These are phyloP conservation scores for Hyperoplus immaculatus DNA, from an alignment of 2,797 vertebrate genomes.

Conservation along the genomic window DNA sequence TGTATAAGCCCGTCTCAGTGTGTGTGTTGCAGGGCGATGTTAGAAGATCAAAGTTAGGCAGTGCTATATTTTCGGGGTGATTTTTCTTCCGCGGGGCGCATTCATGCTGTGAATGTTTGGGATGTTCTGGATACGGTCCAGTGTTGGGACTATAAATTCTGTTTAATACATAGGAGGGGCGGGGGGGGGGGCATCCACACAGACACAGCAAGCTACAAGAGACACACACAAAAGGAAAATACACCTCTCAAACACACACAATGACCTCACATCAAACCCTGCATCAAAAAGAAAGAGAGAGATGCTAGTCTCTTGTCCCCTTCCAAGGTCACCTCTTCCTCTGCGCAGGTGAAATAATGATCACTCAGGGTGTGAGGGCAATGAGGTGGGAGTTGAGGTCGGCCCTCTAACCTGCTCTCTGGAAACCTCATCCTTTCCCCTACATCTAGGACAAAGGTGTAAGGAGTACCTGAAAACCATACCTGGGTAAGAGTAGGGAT, in stretches of 20 bases:
- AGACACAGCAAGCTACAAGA: neutral
- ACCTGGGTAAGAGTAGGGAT: no score
- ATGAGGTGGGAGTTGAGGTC: slow-evolving; percentile 28
- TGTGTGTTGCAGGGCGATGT: slow-evolving; percentile 44
- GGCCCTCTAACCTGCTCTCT: slow-evolving; percentile 20
- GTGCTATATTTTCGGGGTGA: slow-evolving; percentile 62
- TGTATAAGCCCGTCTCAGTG: slow-evolving; percentile 44
- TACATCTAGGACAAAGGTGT: no score
- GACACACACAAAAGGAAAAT: slow-evolving; percentile 22
- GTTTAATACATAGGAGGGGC: slow-evolving; percentile 37
- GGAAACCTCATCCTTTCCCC: slow-evolving; percentile 6
- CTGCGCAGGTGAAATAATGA: slow-evolving; percentile 42
- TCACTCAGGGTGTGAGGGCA: slow-evolving; percentile 23
- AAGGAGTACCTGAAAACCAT: no score
- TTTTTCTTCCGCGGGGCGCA: slow-evolving; percentile 45
- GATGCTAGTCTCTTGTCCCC: slow-evolving; percentile 20
- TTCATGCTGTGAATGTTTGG: slow-evolving; percentile 56
- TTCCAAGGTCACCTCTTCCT: slow-evolving; percentile 68
- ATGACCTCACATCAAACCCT: slow-evolving; percentile 4
- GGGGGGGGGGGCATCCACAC: neutral
- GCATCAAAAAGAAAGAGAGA: slow-evolving; percentile 23
- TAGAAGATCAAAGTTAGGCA: slow-evolving; percentile 64
- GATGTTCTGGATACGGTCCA: slow-evolving; percentile 47
- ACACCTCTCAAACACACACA: slow-evolving; percentile 2
- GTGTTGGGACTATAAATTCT: slow-evolving; percentile 53